Conservation (phyloP, 2,797 vertebrate species). For the Macrochelys suwanniensis region DNA sequence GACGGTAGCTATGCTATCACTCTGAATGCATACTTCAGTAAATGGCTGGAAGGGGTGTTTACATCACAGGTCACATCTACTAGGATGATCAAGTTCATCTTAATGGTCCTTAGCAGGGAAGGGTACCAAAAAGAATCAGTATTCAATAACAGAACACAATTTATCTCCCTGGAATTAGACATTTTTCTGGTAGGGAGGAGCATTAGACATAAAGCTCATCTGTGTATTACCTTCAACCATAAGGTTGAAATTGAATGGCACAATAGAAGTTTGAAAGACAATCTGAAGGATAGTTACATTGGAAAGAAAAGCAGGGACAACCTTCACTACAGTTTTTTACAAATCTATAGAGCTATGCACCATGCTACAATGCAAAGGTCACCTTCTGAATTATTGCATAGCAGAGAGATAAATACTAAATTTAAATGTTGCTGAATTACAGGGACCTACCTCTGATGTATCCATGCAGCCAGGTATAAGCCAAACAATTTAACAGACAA, state of each 20-base stretch:
- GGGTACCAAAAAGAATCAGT: not conserved
- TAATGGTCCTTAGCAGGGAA: not conserved
- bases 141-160: not conserved
- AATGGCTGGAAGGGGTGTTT: not conserved
- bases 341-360: not conserved
- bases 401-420: not conserved
- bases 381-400: not conserved
- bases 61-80: not conserved
- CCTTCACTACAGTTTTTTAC: not conserved
- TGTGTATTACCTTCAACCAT: not conserved
- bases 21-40: not conserved
- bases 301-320: not conserved
- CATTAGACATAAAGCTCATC: not conserved
- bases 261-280: not conserved
- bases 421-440: not conserved
- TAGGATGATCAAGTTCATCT: not conserved
- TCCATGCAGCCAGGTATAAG: not conserved
- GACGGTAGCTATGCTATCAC: not conserved
- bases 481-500: not conserved
- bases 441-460: not conserved
- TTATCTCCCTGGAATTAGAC: not conserved
- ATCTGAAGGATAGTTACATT: not conserved
- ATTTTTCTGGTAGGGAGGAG: too few relatives aligned
- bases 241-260: not conserved
- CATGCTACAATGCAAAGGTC: not conserved